Evolutionary conservation across 2,113 vertebrate species (phyloP).

Genomic region (Echinops telfairi): DNA sequence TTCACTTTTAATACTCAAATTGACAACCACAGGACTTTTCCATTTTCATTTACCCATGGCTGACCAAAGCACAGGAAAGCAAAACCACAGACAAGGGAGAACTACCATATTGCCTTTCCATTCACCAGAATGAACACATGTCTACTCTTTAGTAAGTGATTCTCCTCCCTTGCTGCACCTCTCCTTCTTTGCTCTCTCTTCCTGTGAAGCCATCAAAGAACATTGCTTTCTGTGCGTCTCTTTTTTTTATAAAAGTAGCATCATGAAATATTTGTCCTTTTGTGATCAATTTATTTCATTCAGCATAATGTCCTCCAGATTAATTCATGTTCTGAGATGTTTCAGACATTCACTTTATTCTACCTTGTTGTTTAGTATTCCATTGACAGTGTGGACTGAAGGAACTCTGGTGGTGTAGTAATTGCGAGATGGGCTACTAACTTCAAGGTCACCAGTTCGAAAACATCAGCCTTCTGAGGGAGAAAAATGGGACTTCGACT

Average conservation of each 20-base stretch:
- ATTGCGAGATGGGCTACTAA: no score
- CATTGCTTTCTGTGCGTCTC: neutral
- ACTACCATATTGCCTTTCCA: neutral
- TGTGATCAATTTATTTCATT: neutral
- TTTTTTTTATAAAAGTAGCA: neutral
- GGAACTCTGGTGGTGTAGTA: no score
- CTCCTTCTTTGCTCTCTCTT: neutral
- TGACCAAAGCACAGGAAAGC: no score
- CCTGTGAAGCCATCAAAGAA: neutral
- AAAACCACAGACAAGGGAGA: no score
- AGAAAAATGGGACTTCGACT: no score
- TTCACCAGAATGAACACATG: neutral
- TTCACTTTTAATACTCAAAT: no score
- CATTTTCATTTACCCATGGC: no score
- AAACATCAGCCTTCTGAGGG: no score
- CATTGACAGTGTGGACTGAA: neutral
- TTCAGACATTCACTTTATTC: neutral
- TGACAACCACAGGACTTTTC: no score
- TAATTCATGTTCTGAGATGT: neutral
- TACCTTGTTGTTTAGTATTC: neutral
- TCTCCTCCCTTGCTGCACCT: neutral
- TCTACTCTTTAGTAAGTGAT: neutral
- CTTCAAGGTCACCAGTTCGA: no score
- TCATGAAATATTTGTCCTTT: neutral
- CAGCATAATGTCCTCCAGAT: neutral